Evolutionary conservation across 1,140 invertebrate genomes (phyloP).

Genomic region (Orius laevigatus): DNA sequence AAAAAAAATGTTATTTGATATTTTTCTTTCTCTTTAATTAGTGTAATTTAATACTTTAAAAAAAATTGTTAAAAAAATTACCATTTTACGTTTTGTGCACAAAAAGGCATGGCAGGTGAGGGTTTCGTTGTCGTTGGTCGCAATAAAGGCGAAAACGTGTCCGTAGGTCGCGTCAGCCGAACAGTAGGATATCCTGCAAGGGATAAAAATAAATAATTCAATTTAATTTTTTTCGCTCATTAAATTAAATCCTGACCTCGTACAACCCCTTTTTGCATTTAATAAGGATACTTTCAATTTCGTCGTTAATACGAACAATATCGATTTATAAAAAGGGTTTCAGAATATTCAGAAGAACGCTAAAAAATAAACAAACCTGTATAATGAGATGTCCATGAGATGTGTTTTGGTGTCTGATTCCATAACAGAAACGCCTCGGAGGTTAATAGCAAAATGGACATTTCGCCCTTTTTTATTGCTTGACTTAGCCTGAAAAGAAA

Average conservation of each 20-base stretch:
- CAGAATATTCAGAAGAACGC: too few species aligned
- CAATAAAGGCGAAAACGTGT: slow-evolving; percentile 73
- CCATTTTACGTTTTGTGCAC: slow-evolving; percentile 65
- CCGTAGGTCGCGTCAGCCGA: slow-evolving; percentile 67
- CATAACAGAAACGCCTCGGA: slow-evolving; percentile 15
- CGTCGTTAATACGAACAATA: too few species aligned
- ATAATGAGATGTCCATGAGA: slow-evolving; percentile 15
- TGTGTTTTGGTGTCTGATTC: slow-evolving; percentile 15
- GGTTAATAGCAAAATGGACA: slow-evolving; percentile 17
- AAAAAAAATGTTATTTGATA: slow-evolving; percentile 9
- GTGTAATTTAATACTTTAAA: neutral
- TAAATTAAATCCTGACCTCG: too few species aligned
- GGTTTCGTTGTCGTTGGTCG: slow-evolving; percentile 54
- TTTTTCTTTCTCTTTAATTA: neutral
- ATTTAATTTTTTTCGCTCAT: too few species aligned
- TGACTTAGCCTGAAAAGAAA: slow-evolving; percentile 18
- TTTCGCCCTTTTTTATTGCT: slow-evolving; percentile 14
- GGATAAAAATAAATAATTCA: neutral
- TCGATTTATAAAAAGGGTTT: too few species aligned
- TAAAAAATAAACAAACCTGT: slow-evolving; percentile 13
- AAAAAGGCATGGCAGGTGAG: slow-evolving; percentile 76
- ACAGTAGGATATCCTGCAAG: slow-evolving; percentile 77
- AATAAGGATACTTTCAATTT: too few species aligned
- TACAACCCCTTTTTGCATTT: too few species aligned
- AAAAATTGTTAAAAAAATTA: slow-evolving; percentile 19